These are phyloP conservation scores for Paramisgurnus dabryanus DNA, from an alignment of 2,113 vertebrate species.

Conservation along the genomic window DNA sequence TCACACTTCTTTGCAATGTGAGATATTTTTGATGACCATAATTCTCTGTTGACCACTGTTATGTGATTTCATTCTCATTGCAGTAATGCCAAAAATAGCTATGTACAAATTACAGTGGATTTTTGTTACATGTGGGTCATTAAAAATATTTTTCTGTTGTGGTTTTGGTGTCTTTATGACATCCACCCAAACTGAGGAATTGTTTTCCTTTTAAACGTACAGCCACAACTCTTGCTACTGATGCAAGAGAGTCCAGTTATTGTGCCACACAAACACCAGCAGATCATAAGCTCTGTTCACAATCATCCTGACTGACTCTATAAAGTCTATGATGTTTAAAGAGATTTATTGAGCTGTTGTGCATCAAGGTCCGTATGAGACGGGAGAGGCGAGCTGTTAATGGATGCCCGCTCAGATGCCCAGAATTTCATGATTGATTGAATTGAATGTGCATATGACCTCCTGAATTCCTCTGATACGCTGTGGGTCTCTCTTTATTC, in stretches of 20 bases:
- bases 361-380: constrained; percentile 34
- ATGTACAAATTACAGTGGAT: no score
- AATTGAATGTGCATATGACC: constrained; percentile 12
- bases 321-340: constrained; percentile 16
- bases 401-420: neutral
- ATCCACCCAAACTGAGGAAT: neutral
- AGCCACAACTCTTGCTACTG: neutral
- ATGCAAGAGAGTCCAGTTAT: neutral
- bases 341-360: constrained; percentile 40
- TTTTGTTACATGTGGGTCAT: neutral
- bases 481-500: neutral
- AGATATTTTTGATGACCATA: no score
- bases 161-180: neutral
- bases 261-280: neutral
- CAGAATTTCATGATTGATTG: constrained; percentile 27
- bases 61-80: no score
- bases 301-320: constrained; percentile 13
- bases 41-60: no score
- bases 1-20: no score
- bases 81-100: no score
- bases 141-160: neutral
- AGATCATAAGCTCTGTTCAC: constrained; percentile 1
- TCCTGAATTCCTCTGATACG: constrained; percentile 22
- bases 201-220: neutral
- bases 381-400: constrained; percentile 27